Percentiles rank a stretch among this genome's conserved stretches.
phyloP scores from a whole-genome alignment of 2,113 vertebrate genomes.

The Aptenodytes forsteri region DNA sequence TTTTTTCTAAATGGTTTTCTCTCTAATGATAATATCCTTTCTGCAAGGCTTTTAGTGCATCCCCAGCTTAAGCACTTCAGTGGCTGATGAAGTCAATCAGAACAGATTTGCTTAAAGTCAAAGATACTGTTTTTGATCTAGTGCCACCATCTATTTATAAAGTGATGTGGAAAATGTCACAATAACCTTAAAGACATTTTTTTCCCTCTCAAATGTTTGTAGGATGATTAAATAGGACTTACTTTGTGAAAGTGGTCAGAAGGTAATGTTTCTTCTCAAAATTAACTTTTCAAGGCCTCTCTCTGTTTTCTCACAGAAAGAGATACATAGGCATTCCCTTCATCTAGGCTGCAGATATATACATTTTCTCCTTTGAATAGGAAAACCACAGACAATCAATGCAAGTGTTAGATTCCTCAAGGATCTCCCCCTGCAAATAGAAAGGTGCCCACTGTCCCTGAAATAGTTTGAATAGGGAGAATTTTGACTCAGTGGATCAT shows the following conservation, averaged over 20 bases:
- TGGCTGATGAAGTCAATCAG: neutral
- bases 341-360: neutral
- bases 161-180: conserved; percentile 6
- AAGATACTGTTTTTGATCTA: neutral
- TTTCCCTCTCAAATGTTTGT: neutral
- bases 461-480: neutral
- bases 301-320: neutral
- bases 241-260: neutral
- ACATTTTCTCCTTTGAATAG: neutral
- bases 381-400: neutral
- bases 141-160: neutral
- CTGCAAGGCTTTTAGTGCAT: neutral
- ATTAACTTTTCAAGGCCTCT: neutral
- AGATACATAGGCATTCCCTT: neutral
- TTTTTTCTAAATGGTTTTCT: neutral
- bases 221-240: neutral
- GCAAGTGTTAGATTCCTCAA: neutral
- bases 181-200: conserved; percentile 14
- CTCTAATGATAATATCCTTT: neutral
- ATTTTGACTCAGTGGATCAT: neutral
- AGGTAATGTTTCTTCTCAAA: neutral
- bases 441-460: neutral
- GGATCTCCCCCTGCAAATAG: neutral
- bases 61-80: neutral
- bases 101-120: neutral